Base-by-base conservation (phyloP, 2,888 invertebrate genomes). In the Himalopsyche kuldschensis region DNA sequence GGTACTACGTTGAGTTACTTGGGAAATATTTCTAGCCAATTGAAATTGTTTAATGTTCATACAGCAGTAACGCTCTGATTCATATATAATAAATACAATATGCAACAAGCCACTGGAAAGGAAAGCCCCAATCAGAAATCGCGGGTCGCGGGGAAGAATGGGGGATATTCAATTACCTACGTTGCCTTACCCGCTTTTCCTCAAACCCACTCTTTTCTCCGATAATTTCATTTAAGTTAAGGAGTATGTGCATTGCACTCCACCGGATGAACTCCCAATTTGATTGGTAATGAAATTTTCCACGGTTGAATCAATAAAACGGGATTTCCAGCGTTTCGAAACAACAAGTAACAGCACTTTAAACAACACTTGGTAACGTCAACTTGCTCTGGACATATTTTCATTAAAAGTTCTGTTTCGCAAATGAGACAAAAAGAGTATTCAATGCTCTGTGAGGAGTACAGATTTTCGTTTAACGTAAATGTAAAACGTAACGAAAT, bases 231-330 rank as follows among this genome's bases (percentile, higher is more conserved):
- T 84, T 84, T 84, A 75, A 76, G 75, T 82, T 77, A 78, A 79
- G 77, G 77, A 81, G 84, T 84, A 84, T 84, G 82, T 84, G 82
- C 77, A 76, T 79, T 84, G 84, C 84, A 84, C 82, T 84, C 79
- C 55, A 76, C 79, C 75, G 79, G 79, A 84, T 81, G 79, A 75
- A 82, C 84, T 84, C 77, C 82, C 81, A 79, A 84, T 80, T 84
- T 82, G 84, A 84, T 84, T 84, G 84, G 82, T 84, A 84, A 84
- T 84, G 84, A 84, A 84, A 84, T 84, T 84, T 84, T 84, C 84
- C 78, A 79, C 82, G 82, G 79, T 80, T 81, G 84, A 84, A 82
- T 82, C 84, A 79, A 79, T 79, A 84, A 80, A 69, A 69, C 30
- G 83, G 35, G 3, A 20, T 55, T 24, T 6, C 55, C 4, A 55